phyloP scores from a whole-genome alignment of 1,140 invertebrate species.

The Plodia interpunctella region DNA sequence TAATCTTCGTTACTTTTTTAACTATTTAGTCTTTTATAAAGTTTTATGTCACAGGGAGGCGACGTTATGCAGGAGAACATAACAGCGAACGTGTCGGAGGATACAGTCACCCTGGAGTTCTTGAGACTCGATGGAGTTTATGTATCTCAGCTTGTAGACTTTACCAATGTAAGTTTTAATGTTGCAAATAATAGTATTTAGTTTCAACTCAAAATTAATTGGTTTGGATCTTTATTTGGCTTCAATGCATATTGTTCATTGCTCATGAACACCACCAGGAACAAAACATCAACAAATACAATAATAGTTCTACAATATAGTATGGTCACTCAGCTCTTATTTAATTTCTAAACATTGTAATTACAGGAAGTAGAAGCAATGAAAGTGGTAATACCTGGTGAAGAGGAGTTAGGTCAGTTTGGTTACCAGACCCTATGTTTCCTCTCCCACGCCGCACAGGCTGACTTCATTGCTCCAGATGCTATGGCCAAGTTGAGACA shows the following conservation, averaged over 20 bases:
- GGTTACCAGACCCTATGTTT: conserved; percentile 96
- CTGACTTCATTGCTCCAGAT: conserved; percentile 96
- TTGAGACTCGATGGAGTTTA: conserved; percentile 93
- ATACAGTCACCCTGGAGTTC: conserved; percentile 92
- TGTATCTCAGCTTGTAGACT: conserved; percentile 95
- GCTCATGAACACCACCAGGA: too few relatives aligned
- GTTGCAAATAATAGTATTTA: too few relatives aligned
- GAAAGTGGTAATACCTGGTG: conserved; percentile 94
- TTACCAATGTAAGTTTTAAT: conserved; percentile 88
- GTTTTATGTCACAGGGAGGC: conserved; percentile 83
- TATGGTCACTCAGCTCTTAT: too few relatives aligned
- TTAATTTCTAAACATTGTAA: background rate
- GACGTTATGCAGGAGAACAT: conserved; percentile 96
- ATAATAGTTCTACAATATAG: too few relatives aligned
- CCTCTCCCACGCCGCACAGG: conserved; percentile 91
- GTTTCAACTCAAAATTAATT: too few relatives aligned
- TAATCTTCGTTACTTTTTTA: too few relatives aligned
- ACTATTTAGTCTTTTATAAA: background rate
- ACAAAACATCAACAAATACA: too few relatives aligned
- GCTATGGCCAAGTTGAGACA: conserved; percentile 98
- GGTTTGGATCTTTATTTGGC: too few relatives aligned
- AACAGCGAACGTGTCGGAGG: conserved; percentile 91
- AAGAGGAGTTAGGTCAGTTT: conserved; percentile 93
- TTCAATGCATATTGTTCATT: too few relatives aligned
- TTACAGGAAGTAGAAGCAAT: conserved; percentile 92